Evolutionary conservation across 2,113 vertebrate genomes (phyloP).

Genomic region (Xiphorhynchus elegans): DNA sequence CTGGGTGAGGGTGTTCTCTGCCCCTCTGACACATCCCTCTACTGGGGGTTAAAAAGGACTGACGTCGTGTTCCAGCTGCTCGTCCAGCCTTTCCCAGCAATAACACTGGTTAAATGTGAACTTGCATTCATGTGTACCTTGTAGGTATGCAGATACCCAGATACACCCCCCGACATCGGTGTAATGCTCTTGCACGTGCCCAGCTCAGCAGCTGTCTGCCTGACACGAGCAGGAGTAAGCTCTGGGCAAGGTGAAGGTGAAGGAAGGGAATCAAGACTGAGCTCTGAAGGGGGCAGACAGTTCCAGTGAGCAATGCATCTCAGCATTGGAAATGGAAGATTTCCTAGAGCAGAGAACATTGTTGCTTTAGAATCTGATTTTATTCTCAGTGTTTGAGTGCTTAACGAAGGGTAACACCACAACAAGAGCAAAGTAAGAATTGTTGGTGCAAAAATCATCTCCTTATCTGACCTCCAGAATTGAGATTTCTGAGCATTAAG

Average conservation of each 20-base stretch:
- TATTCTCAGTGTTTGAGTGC: neutral
- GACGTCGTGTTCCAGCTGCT: neutral
- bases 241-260: neutral
- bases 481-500: neutral
- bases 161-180: neutral
- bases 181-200: neutral
- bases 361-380: neutral
- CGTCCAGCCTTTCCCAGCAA: neutral
- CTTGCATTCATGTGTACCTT: rapidly evolving
- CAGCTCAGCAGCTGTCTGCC: neutral
- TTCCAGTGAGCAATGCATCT: neutral
- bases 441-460: neutral
- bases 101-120: neutral
- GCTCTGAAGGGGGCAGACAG: neutral
- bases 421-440: neutral
- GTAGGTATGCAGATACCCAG: too few species aligned
- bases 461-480: neutral
- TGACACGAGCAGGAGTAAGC: neutral
- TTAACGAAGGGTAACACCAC: neutral
- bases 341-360: neutral
- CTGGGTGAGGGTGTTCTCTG: neutral
- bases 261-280: neutral
- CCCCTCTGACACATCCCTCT: neutral
- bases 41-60: neutral
- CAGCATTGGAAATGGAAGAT: neutral